Conservation (phyloP, 2,113 vertebrate species). For the Suricata suricatta region DNA sequence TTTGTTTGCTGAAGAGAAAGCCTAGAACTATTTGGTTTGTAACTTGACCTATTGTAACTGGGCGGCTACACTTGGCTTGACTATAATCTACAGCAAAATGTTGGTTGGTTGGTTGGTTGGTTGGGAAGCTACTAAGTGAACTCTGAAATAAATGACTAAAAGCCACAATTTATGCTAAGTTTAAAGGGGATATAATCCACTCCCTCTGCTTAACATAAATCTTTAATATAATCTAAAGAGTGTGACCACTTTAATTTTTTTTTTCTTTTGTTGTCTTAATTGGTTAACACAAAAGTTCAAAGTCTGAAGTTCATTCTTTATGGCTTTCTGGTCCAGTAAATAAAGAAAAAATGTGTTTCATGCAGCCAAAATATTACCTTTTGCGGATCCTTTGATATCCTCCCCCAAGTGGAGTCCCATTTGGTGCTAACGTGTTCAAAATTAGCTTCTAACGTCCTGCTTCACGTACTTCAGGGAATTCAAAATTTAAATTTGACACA, state of each 20-base stretch:
- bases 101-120: neutral
- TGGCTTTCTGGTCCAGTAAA: constrained; percentile 34
- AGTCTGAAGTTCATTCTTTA: constrained; percentile 41
- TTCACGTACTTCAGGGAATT: neutral
- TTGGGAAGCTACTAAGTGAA: neutral
- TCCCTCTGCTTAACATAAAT: neutral
- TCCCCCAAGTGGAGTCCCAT: neutral
- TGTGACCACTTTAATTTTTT: neutral
- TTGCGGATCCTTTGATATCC: neutral
- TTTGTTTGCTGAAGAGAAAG: constrained; percentile 6
- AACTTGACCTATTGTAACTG: constrained; percentile 22
- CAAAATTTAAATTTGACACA: neutral
- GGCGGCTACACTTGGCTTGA: constrained; percentile 31
- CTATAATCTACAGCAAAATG: neutral
- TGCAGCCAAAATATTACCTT: neutral
- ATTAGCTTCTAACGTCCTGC: neutral
- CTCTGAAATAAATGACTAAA: constrained; percentile 41
- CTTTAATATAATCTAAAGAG: constrained; percentile 15
- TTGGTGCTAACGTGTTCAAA: neutral
- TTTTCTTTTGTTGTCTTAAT: constrained; percentile 41
- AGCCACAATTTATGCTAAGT: neutral
- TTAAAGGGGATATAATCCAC: neutral
- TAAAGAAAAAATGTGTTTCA: neutral
- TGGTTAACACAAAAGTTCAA: neutral
- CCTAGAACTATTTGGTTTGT: constrained; percentile 47